Base-by-base conservation (phyloP, 2,797 vertebrate species). In the Siniperca undulata region DNA sequence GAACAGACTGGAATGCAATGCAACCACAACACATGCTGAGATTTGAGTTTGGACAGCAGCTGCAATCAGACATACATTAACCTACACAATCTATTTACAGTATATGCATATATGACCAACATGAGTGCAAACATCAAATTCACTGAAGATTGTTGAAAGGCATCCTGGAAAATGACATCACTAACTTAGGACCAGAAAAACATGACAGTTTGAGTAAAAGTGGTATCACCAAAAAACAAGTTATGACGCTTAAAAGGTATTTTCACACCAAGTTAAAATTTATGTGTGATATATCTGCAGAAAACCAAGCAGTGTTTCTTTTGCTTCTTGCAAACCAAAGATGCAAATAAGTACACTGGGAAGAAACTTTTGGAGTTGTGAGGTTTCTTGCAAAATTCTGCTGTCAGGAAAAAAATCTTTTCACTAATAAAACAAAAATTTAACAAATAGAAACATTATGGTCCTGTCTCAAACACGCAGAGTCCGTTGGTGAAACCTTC, bases 11-110 rank as follows among this genome's bases (percentile, higher is more conserved):
- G 50, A 77, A 69, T 55, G 46, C 40, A 56, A 34, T 2, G 13
- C 64, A 70, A 60, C 66, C 52, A 38, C 50, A 71, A 67, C 75
- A 72, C 58, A 61, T 69, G 81, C 27, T 58, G 55, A 50, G 66
- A 56, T 64, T 3, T 11, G 38, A 67, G 64, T 46, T 64, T 27
- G 74, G 24, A 36, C 60, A 78, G 62, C 68, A 78, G 78, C 74
- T 84, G 81, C 81, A 46, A 14, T 64, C 67, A 72, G 22, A 64
- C 68, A 44, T 6, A 20, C 34, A 74, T 50, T 38, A 14, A 68
- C 67, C 67, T 44, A 59, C 71, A 40, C 24, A 17, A 19, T 42
- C 34, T 65, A 70, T 74, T 34, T 66, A 30, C 30, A 30, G 30
- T 30, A 40, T 6, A 30, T 8, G 19, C 40, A 48, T 7, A 16